Conservation (phyloP, 2,113 vertebrate genomes). For the Sclerurus mexicanus region DNA sequence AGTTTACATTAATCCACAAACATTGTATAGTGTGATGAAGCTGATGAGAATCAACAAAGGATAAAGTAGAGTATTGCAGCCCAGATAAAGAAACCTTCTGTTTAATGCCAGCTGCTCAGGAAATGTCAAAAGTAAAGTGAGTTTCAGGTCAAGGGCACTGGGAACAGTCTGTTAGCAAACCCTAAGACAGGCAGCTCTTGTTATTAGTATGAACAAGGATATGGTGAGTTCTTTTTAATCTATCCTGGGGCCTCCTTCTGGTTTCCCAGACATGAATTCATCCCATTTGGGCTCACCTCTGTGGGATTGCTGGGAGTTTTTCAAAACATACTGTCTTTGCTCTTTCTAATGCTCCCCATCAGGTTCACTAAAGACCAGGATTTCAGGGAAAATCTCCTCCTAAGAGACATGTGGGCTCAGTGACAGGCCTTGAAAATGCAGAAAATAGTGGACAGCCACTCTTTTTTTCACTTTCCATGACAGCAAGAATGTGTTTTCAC, state of each 20-base stretch:
- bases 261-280: background rate
- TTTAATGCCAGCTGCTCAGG: slow-evolving; percentile 66
- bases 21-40: slow-evolving; percentile 51
- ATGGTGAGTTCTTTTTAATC: slow-evolving; percentile 44
- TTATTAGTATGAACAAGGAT: slow-evolving; percentile 55
- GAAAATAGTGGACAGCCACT: background rate
- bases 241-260: background rate
- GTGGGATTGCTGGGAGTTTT: slow-evolving; percentile 9
- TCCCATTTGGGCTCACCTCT: slow-evolving; percentile 29
- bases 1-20: slow-evolving; percentile 57
- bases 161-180: slow-evolving; percentile 52
- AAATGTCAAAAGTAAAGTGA: slow-evolving; percentile 64
- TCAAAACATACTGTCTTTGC: background rate
- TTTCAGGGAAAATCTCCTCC: slow-evolving; percentile 35
- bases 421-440: background rate
- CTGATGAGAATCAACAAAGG: slow-evolving; percentile 66
- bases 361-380: background rate
- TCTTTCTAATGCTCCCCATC: background rate
- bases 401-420: background rate
- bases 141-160: slow-evolving; percentile 61
- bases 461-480: background rate
- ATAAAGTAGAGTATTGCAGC: slow-evolving; percentile 36
- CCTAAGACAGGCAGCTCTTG: slow-evolving; percentile 34
- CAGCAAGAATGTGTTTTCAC: background rate
- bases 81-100: slow-evolving; percentile 53